Base-by-base conservation (phyloP, 2,888 invertebrate genomes). In the Cartodere bifasciata region DNA sequence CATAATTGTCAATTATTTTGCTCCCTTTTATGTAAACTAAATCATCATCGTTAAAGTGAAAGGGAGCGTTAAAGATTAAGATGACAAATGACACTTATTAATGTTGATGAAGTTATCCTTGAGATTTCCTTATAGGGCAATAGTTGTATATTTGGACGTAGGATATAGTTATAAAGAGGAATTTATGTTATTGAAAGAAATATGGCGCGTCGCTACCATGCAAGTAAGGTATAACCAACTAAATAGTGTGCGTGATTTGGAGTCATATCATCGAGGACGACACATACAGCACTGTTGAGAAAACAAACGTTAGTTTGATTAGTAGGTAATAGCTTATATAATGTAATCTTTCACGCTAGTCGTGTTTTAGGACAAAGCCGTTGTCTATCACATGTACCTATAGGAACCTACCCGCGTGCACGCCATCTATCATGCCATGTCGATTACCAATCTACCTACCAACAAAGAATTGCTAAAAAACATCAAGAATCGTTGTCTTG, bases 301-400 rank as follows among this genome's bases (percentile, higher is more conserved):
- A 52, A 51, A 52, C 50, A 51, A 52, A 51, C 48, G 47, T 45
- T 47, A 44, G 45, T 49, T 50, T 51, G 52, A 52, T 52, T 51
- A 52, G 50, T 46, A 51, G 50, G 47, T 51, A 50, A 46, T 44
- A 41, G 47, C n/a, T 50, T 50, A 47, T 49, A 50, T 49, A 50
- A 50, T 47, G 50, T 47, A 47, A 50, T 50, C 48, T 50, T 50
- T 52, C 52, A 52, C 52, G 52, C 52, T 50, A 52, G 46, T 45
- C 25, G 45, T 41, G 47, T 41, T 42, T 46, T 43, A 40, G 43
- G 47, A 47, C 45, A 46, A 46, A 45, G 45, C 44, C 43, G 47
- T 47, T 47, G 45, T 47, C 45, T 47, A 46, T 44, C 43, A 44
- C 40, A 39, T n/a, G n/a, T n/a, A n/a, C n/a, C n/a, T n/a, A n/a